Evolutionary conservation across 1,140 invertebrate species (phyloP).

Genomic region (Lethrus apterus): DNA sequence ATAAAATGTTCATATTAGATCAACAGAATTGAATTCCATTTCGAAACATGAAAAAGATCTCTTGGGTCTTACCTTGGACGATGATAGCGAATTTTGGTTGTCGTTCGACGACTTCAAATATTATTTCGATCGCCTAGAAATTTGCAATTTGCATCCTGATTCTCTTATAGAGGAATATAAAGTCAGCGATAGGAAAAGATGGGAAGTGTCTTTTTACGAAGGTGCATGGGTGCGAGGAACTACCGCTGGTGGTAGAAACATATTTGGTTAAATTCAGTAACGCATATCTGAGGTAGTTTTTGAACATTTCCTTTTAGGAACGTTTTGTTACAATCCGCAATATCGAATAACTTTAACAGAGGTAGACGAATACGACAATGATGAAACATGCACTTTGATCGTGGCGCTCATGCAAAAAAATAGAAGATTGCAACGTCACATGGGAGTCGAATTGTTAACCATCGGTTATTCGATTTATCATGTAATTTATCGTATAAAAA

Average conservation of each 20-base stretch:
- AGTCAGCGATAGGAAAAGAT: constrained; percentile 65
- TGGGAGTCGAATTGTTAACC: constrained; percentile 89
- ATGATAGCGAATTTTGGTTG: constrained; percentile 99
- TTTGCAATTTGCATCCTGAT: constrained; percentile 94
- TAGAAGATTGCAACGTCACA: constrained; percentile 77
- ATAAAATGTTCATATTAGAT: constrained; percentile 46
- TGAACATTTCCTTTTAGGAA: constrained; percentile 53
- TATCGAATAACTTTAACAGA: constrained; percentile 84
- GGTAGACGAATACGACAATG: constrained; percentile 85
- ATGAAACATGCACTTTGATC: constrained; percentile 87
- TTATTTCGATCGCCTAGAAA: constrained; percentile 75
- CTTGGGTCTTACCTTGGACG: constrained; percentile 84
- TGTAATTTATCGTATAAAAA: constrained; percentile 54
- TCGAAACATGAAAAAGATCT: constrained; percentile 80
- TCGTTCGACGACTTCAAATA: constrained; percentile 72
- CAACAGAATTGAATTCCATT: constrained; percentile 89
- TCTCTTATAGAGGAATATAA: constrained; percentile 70
- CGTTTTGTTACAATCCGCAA: constrained; percentile 94
- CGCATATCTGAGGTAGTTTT: not conserved
- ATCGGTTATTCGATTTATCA: constrained; percentile 95
- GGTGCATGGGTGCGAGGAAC: constrained; percentile 88
- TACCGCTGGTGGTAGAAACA: constrained; percentile 96
- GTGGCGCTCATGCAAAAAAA: constrained; percentile 93
- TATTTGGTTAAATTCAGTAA: not conserved
- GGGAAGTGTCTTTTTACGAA: constrained; percentile 91